These are phyloP conservation scores for Baccha elongata DNA, from an alignment of 2,888 invertebrate genomes.

Conservation along the genomic window DNA sequence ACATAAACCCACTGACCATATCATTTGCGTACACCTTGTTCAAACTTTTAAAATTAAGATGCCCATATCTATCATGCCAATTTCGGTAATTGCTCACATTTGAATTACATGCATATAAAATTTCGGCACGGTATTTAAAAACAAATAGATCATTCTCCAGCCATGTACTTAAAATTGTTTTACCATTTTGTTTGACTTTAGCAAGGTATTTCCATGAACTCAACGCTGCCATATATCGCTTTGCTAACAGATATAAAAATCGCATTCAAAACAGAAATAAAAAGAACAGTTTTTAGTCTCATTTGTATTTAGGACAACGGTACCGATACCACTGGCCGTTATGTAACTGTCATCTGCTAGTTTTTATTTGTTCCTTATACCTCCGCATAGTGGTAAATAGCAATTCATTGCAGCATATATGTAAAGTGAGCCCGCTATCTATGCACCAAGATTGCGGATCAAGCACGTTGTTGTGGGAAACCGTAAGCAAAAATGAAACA, in stretches of 20 bases:
- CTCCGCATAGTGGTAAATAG: conserved; percentile 46
- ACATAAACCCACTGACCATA: conserved; percentile 28
- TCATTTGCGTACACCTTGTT: conserved; percentile 33
- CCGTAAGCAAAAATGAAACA: too few species aligned
- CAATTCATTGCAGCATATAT: conserved; percentile 51
- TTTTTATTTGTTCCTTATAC: conserved; percentile 41
- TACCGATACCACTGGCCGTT: conserved; percentile 45
- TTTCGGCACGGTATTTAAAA: conserved; percentile 1
- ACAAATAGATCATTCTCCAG: conserved; percentile 36
- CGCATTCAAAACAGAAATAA: too few species aligned
- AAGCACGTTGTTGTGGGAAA: conserved; percentile 15
- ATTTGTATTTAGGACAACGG: conserved; percentile 15
- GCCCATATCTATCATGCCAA: too few species aligned
- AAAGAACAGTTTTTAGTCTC: conserved; percentile 57
- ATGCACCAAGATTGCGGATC: conserved; percentile 51
- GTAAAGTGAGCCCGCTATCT: conserved; percentile 69
- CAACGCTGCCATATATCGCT: conserved; percentile 43
- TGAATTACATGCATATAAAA: not conserved
- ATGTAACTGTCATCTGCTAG: conserved; percentile 56
- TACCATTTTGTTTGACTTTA: conserved; percentile 21
- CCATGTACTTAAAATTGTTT: conserved; percentile 21
- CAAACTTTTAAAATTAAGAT: conserved; percentile 38
- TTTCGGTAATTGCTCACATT: not conserved
- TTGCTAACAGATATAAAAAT: conserved; percentile 73
- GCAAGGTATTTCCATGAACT: conserved; percentile 36